Percentiles rank a stretch among this genome's conserved stretches.
phyloP scores from a whole-genome alignment of 2,113 vertebrate genomes.

The Maylandia zebra region DNA sequence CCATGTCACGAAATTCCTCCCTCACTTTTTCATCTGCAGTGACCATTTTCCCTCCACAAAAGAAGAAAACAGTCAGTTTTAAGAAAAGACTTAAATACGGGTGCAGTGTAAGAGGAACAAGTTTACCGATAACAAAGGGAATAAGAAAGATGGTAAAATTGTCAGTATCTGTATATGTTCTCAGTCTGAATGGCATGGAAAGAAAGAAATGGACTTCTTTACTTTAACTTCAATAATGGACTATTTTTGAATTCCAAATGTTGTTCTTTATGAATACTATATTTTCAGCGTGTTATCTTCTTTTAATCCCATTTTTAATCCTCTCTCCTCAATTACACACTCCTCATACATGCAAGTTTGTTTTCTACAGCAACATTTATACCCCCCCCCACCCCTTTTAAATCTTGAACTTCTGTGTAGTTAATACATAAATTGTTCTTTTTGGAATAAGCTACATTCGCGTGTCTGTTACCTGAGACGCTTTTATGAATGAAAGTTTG shows the following conservation, averaged over 20 bases:
- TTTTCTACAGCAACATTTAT: background rate
- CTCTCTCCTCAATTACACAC: background rate
- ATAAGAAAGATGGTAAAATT: background rate
- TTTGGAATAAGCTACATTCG: background rate
- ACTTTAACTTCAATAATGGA: background rate
- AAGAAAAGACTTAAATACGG: background rate
- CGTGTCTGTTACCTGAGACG: background rate
- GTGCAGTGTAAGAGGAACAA: fast-evolving
- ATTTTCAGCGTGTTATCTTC: background rate
- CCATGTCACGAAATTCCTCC: background rate
- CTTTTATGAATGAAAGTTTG: conserved; percentile 58
- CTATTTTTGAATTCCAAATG: fast-evolving
- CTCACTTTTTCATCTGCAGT: background rate
- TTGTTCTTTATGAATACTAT: fast-evolving
- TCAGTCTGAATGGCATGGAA: background rate
- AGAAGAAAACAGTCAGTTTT: background rate
- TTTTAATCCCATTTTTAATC: background rate
- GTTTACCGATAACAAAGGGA: background rate
- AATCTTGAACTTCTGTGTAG: background rate
- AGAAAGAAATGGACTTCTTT: fast-evolving
- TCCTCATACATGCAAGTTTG: background rate
- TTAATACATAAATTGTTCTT: background rate
- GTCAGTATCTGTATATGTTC: background rate
- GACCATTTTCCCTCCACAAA: background rate
- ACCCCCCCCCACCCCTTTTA: background rate